Evolutionary conservation across 1,140 invertebrate species (phyloP), one percentile per base, ranked within the genome.

Genomic region (Megalonaias nervosa): DNA sequence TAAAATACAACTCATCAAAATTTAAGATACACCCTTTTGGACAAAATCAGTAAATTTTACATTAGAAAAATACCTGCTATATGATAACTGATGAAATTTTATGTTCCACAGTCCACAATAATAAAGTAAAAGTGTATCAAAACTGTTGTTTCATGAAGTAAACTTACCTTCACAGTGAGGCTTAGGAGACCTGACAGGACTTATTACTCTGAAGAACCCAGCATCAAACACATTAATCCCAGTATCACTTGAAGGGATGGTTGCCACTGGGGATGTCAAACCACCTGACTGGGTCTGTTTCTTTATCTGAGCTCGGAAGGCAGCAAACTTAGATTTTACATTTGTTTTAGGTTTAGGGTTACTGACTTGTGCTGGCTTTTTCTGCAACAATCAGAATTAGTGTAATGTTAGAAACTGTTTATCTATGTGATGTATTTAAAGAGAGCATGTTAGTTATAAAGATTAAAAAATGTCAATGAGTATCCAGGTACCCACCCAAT

Each of bases 241-340:
- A 48, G 38, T 48, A 1, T 48, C 38, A 80, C 60, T 21, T 67
- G 71, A 71, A 58, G 26, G 56, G 66, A 65, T 71, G 58, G 19
- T n/a, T 26, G n/a, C 26, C 48, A 31, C 75, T 66, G 66, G 69
- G 56, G 59, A 48, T 19, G 31, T 69, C 9, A 61, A 57, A n/a
- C 13, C 14, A 6, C 75, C 65, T 15, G 60, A 21, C 61, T 71
- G 67, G 55, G 19, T 74, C 71, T 83, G 75, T 74, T 85, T 83
- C 68, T 82, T 83, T 83, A 89, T 86, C 59, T 87, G 82, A 14
- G 86, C 84, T 21, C 84, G 74, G 81, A 90, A 90, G 1, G 82
- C 83, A n/a, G 89, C 88, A 87, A 90, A 90, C 68, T 90, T 89
- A 2, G 89, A 90, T 55, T 82, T 86, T 6, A 74, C 85, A 31